These are phyloP conservation scores for Heterodera carotae DNA, from an alignment of 1,140 invertebrate species.

Conservation along the genomic window DNA sequence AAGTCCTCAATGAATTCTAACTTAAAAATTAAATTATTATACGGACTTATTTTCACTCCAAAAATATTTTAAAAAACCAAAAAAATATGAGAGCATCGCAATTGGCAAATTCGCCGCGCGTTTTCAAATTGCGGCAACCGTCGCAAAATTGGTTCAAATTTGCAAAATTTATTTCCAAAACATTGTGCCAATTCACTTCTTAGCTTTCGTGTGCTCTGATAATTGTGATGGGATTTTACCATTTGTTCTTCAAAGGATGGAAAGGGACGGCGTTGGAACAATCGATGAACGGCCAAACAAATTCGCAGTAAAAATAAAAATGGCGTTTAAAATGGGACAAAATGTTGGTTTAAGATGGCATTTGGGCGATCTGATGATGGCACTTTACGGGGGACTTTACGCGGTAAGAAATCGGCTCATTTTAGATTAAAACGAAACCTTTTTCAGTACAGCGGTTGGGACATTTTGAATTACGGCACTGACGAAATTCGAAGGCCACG, in stretches of 20 bases:
- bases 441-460: slow-evolving; percentile 59
- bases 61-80: no score
- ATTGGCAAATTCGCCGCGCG: slow-evolving; percentile 61
- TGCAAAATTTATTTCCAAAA: background rate
- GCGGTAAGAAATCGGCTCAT: slow-evolving; percentile 35
- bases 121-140: slow-evolving; percentile 63
- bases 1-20: no score
- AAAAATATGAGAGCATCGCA: no score
- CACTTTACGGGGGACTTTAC: slow-evolving; percentile 62
- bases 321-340: background rate
- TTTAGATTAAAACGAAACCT: background rate
- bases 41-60: no score
- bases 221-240: slow-evolving; percentile 63
- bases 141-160: slow-evolving; percentile 50
- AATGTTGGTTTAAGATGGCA: slow-evolving; percentile 28
- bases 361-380: slow-evolving; percentile 55
- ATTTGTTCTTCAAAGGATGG: slow-evolving; percentile 57
- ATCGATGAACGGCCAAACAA: slow-evolving; percentile 37
- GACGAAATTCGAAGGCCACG: slow-evolving; percentile 58
- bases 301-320: background rate
- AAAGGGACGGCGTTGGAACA: slow-evolving; percentile 49
- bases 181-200: no score
- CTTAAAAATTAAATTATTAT: no score
- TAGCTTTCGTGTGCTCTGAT: slow-evolving; percentile 57
- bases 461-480: slow-evolving; percentile 62